Evolutionary conservation across 2,888 invertebrate species (phyloP).

Genomic region (Myopa testacea): DNA sequence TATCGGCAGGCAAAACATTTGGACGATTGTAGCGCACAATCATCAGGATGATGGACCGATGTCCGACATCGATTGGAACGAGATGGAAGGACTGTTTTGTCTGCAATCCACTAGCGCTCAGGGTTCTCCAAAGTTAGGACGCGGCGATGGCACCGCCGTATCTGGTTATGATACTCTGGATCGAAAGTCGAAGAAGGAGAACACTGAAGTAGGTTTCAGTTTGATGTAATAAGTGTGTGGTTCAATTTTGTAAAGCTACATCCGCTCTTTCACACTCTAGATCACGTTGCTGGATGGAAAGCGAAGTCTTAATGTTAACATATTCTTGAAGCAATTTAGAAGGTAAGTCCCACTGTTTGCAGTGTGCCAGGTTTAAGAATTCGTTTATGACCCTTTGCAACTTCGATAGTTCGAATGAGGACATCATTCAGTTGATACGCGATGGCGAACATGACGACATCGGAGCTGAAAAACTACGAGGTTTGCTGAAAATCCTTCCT

Average conservation of each 20-base stretch:
- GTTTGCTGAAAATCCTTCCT: constrained; percentile 91
- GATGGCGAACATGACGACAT: constrained; percentile 89
- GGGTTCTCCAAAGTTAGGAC: constrained; percentile 71
- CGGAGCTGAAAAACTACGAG: constrained; percentile 90
- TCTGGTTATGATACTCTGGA: constrained; percentile 70
- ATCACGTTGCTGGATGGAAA: constrained; percentile 93
- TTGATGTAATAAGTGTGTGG: too few species aligned
- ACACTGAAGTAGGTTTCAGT: constrained; percentile 71
- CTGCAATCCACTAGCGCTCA: constrained; percentile 78
- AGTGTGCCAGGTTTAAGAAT: too few species aligned
- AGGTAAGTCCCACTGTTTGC: constrained; percentile 71
- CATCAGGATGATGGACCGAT: constrained; percentile 87
- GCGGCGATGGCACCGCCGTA: constrained; percentile 63
- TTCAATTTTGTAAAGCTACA: not conserved
- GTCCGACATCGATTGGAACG: constrained; percentile 90
- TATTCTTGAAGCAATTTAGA: constrained; percentile 96
- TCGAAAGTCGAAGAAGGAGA: constrained; percentile 80
- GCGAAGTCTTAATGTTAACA: constrained; percentile 95
- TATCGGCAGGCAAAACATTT: constrained; percentile 90
- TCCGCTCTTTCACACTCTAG: constrained; percentile 52
- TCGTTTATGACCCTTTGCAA: too few species aligned
- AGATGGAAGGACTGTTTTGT: constrained; percentile 94
- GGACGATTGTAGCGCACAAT: constrained; percentile 88
- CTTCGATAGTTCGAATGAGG: constrained; percentile 81
- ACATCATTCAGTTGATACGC: constrained; percentile 87